phyloP scores from a whole-genome alignment of 1,140 invertebrate species.

The Ridgeia piscesae region DNA sequence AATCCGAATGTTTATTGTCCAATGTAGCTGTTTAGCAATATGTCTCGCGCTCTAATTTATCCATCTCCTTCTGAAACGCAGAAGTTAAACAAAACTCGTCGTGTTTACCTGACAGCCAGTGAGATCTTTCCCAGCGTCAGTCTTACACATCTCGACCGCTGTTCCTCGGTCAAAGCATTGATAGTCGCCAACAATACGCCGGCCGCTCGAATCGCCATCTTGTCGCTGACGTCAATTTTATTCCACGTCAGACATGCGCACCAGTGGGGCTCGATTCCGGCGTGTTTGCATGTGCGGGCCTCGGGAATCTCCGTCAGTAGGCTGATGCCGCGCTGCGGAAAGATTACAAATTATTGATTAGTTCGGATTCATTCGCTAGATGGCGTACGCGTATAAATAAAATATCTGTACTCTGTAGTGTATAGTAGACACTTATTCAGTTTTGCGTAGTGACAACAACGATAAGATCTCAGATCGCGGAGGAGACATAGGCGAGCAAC shows the following conservation, averaged over 20 bases:
- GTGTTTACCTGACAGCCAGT: not conserved
- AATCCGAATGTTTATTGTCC: no score
- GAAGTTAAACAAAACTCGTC: not conserved
- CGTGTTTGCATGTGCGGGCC: slow-evolving; percentile 79
- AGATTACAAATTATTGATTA: not conserved
- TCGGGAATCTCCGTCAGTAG: slow-evolving; percentile 66
- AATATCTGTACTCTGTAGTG: no score
- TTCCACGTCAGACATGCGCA: slow-evolving; percentile 86
- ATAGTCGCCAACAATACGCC: slow-evolving; percentile 66
- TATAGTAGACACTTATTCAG: no score
- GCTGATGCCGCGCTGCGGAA: slow-evolving; percentile 48
- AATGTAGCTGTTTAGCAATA: no score
- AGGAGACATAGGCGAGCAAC: no score
- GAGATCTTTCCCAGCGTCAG: slow-evolving; percentile 58
- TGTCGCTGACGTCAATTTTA: slow-evolving; percentile 55
- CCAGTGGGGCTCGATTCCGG: slow-evolving; percentile 91
- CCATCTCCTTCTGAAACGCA: no score
- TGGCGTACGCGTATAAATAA: no score
- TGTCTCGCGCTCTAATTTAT: no score
- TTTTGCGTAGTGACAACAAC: no score
- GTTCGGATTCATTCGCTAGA: not conserved
- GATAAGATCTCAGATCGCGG: no score
- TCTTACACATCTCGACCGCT: slow-evolving; percentile 66
- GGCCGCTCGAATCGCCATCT: slow-evolving; percentile 59
- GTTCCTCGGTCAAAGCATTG: slow-evolving; percentile 65